Conservation (phyloP, 2,113 vertebrate genomes). For the Uropsilus gracilis region DNA sequence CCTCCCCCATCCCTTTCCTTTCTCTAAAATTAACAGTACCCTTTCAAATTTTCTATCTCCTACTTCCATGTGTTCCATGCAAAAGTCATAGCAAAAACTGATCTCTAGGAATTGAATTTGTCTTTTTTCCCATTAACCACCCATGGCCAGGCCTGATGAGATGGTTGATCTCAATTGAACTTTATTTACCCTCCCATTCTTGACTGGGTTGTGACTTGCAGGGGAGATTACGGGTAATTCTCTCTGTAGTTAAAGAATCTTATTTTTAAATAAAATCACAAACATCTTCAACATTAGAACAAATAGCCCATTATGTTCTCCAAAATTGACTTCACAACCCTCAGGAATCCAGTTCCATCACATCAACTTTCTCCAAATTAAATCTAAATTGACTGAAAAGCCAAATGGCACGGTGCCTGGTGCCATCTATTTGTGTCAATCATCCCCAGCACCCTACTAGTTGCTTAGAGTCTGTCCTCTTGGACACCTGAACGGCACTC, state of each 20-base stretch:
- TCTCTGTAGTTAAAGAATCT: conserved; percentile 36
- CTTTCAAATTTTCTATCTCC: conserved; percentile 31
- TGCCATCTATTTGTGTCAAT: background rate
- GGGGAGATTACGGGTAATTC: conserved; percentile 32
- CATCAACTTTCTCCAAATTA: conserved; percentile 57
- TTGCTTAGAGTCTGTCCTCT: conserved; percentile 31
- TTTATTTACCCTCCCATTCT: background rate
- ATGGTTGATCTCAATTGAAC: conserved; percentile 5
- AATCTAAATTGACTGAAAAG: conserved; percentile 57
- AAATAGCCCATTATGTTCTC: conserved; percentile 34
- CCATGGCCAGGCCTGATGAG: background rate
- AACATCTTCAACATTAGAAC: conserved; percentile 29
- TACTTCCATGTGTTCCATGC: background rate
- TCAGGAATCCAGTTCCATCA: background rate
- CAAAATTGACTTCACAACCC: conserved; percentile 16
- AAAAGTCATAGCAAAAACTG: conserved; percentile 17
- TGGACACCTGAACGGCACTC: background rate
- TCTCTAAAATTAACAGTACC: background rate
- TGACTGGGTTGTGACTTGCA: background rate
- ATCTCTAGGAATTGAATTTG: conserved; percentile 7
- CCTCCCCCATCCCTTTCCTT: background rate
- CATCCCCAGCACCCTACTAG: background rate
- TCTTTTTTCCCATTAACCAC: conserved; percentile 43
- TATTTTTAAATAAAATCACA: conserved; percentile 45
- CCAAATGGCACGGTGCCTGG: background rate